Evolutionary conservation across 2,888 invertebrate species (phyloP), one percentile per base, ranked within the genome.

Genomic region (Anoncus sp.): DNA sequence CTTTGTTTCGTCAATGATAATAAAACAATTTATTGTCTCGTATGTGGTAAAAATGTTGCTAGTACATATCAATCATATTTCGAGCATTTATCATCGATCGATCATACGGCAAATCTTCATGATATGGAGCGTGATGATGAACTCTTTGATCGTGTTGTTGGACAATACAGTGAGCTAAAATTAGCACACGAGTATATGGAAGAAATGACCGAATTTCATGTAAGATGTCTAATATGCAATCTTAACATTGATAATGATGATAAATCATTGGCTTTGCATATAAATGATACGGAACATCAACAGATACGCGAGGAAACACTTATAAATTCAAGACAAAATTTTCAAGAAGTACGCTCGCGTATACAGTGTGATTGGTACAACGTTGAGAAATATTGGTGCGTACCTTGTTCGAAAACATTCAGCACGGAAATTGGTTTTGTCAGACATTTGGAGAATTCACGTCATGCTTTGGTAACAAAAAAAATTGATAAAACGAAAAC

Each of bases 41-140:
- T 85, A 18, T 87, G 87, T 70, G 77, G 81, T n/a, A 66, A 70
- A 63, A 75, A 62, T 9, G 65, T 83, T 16, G n/a, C 47, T 1
- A 80, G 77, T 63, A 80, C 82, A 7, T 51, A 77, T 0, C 82
- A 81, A 35, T 38, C 43, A 16, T 77, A 81, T 24, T 83, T 83
- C 63, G 87, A 87, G 55, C 87, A 87, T 62, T 79, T 85, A 7
- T 73, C 79, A 0, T 72, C 80, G 12, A 63, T 79, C 27, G 79
- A 80, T 12, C 87, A 87, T 47, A 72, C 59, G n/a, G 24, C 63
- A 9, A 77, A 77, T 67, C 79, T 86, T 18, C 71, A 80, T 49
- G 38, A 79, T 14, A 76, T 84, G 40, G 67, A 80, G 31, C 45
- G 79, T 12, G 80, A 80, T 62, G 59, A 84, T 24, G 12, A 63